A percentile compares a stretch with the other conserved stretches of the same genome.
Conservation (phyloP, 2,888 invertebrate species). For the Caenorhabditis sulstoni region DNA sequence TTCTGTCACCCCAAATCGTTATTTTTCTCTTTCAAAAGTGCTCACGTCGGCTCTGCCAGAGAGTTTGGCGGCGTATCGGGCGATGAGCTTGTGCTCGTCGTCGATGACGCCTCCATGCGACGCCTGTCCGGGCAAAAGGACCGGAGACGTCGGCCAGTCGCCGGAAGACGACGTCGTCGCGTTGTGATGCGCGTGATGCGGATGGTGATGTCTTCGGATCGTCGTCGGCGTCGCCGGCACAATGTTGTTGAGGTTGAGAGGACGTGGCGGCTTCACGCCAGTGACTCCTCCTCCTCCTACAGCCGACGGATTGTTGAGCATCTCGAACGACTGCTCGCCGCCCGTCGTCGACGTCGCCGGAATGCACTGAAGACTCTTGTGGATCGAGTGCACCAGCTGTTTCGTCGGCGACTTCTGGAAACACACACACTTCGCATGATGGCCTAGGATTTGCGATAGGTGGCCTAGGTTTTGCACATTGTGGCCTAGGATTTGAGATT, state of each 20-base stretch:
- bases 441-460: too few species aligned
- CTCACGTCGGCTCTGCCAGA: slow-evolving; percentile 85
- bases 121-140: slow-evolving; percentile 76
- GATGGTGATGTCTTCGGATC: slow-evolving; percentile 65
- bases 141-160: slow-evolving; percentile 66
- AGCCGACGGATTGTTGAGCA: slow-evolving; percentile 84
- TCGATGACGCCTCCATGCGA: slow-evolving; percentile 75
- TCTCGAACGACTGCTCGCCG: slow-evolving; percentile 83
- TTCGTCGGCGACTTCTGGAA: slow-evolving; percentile 95
- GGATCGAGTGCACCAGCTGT: slow-evolving; percentile 92
- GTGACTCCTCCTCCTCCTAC: too few species aligned
- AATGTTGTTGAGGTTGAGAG: slow-evolving; percentile 94
- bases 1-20: too few species aligned
- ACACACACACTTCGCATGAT: too few species aligned
- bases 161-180: slow-evolving; percentile 38
- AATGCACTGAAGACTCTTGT: slow-evolving; percentile 97
- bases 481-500: too few species aligned
- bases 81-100: slow-evolving; percentile 87
- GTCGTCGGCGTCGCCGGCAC: slow-evolving; percentile 86
- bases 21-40: too few species aligned
- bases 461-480: too few species aligned
- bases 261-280: slow-evolving; percentile 85
- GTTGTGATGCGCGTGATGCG: too few species aligned
- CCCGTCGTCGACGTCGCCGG: slow-evolving; percentile 84
- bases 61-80: slow-evolving; percentile 94